phyloP scores from a whole-genome alignment of 2,888 invertebrate genomes.

The Phorcus lineatus region DNA sequence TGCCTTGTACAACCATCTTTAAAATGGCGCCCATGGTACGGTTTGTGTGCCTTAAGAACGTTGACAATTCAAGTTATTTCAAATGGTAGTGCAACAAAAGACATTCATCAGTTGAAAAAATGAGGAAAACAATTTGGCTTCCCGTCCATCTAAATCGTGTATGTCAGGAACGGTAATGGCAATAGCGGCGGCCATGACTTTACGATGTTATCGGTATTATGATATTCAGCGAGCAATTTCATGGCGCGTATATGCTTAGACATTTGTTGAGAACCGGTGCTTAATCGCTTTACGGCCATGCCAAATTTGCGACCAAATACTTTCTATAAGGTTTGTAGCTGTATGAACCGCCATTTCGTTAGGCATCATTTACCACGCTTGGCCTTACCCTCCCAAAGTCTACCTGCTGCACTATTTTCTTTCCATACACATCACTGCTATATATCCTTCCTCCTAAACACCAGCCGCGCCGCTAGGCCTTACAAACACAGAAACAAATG shows the following conservation, averaged over 20 bases:
- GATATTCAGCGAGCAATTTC: slow-evolving; percentile 11
- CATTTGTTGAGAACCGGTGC: slow-evolving; percentile 8
- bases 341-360: not conserved
- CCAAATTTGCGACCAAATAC: slow-evolving; percentile 17
- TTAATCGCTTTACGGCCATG: slow-evolving; percentile 19
- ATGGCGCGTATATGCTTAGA: not conserved
- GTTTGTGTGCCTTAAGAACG: not conserved
- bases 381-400: not conserved
- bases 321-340: slow-evolving; percentile 18
- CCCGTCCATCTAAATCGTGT: not conserved
- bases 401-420: slow-evolving; percentile 15
- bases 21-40: too few relatives aligned
- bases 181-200: not conserved
- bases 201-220: slow-evolving; percentile 13
- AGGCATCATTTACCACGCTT: not conserved
- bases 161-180: slow-evolving; percentile 1
- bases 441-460: not conserved
- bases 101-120: not conserved
- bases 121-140: slow-evolving; percentile 5
- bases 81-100: not conserved
- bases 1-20: too few relatives aligned
- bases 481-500: slow-evolving; percentile 22
- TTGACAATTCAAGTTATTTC: not conserved
- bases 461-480: not conserved
- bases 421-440: not conserved